Evolutionary conservation across 2,113 vertebrate species (phyloP), one percentile per base, ranked within the genome.

Genomic region (Lycaon pictus): DNA sequence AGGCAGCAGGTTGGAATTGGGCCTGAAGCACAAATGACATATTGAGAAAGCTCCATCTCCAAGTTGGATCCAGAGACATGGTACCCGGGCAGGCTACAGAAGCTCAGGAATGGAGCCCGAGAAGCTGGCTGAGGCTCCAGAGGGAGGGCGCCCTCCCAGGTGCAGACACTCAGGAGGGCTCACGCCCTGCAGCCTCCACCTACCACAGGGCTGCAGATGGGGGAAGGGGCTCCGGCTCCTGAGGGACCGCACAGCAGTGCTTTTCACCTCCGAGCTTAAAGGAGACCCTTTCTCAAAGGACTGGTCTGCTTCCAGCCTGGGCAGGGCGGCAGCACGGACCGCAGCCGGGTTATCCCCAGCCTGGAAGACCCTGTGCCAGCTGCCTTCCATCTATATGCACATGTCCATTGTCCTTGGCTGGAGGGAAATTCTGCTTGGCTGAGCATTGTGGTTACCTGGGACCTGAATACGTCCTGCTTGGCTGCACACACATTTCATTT

Each of bases 401-500:
- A 8, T 0, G 10, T 9, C 32, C 22, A 1, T 25, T 43, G 32
- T 20, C 82, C 16, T 22, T 51, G 67, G 23, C 56, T 3, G 27
- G 19, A 32, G 11, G 56, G 25, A 43, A 5, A 5, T 20, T 51
- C 62, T 19, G 16, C 62, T 11, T 8, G 0, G 11, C 1, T 1
- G 80, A 11, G 62, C 8, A 1, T 4, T 2, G 29, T 0, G 22
- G 22, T 20, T 17, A 4, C 20, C 13, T 0, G 35, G 62, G 48
- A 11, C 10, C 48, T 15, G 11, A 32, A 16, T 5, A 0, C 0
- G 1, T 13, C 35, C 76, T 2, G n/a, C 63, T 22, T 1, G 9
- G 58, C 13, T 69, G 89, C 37, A 43, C 29, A 2, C 7, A 3
- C 11, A 19, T 29, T 35, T 27, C 53, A 23, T 69, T 58, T 85